Conservation (phyloP, 2,113 vertebrate species). For the Dermatemys mawii region DNA sequence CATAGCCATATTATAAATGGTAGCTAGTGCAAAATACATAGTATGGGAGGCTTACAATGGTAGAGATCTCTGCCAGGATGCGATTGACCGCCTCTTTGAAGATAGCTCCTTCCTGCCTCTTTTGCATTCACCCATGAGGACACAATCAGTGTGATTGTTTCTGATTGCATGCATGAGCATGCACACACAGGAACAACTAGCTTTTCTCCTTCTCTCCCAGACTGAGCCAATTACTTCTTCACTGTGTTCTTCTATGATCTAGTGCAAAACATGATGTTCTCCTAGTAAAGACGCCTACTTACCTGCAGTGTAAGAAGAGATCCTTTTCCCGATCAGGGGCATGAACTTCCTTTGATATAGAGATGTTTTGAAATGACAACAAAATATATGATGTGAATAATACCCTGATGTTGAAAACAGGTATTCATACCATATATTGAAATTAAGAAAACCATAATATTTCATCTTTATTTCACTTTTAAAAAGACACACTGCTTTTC, state of each 20-base stretch:
- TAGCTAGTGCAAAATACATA: neutral
- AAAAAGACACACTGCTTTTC: neutral
- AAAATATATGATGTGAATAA: neutral
- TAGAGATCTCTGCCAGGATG: neutral
- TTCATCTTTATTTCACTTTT: neutral
- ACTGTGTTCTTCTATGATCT: neutral
- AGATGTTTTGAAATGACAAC: neutral
- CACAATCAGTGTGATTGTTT: neutral
- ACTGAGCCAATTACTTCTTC: neutral
- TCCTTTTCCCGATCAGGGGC: neutral
- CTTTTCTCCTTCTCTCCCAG: neutral
- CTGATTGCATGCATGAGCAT: neutral
- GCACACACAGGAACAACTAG: too few relatives aligned
- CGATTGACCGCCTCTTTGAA: neutral
- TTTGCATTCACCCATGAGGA: neutral
- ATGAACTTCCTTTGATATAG: neutral
- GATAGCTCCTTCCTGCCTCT: neutral
- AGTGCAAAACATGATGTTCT: accelerated
- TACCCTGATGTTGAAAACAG: neutral
- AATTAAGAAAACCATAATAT: neutral
- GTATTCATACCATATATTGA: neutral
- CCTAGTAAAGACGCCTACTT: neutral
- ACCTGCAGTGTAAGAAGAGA: neutral
- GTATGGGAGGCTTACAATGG: neutral
- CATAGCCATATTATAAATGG: neutral